These are phyloP conservation scores for Bubalus kerabau DNA, from an alignment of 2,113 vertebrate genomes.

Conservation along the genomic window DNA sequence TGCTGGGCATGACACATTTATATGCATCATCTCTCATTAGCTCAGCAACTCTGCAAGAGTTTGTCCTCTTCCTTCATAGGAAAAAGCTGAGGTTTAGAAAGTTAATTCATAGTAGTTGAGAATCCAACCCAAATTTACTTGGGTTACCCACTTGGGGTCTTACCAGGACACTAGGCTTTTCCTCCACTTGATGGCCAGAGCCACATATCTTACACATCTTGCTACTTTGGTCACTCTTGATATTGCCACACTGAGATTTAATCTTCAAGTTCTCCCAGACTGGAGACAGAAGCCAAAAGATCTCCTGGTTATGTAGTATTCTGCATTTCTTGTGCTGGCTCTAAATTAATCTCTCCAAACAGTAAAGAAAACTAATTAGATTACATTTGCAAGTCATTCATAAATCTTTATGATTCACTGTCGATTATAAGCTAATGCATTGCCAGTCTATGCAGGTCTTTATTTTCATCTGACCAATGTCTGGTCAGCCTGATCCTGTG, in stretches of 20 bases:
- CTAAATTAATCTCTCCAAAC: constrained; percentile 55
- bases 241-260: constrained; percentile 7
- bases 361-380: constrained; percentile 56
- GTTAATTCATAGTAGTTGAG: not conserved
- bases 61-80: not conserved
- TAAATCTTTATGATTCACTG: constrained; percentile 60
- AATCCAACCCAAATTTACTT: not conserved
- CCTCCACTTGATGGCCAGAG: not conserved
- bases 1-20: not conserved
- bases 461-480: constrained; percentile 57
- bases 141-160: not conserved
- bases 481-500: not conserved
- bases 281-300: constrained; percentile 31
- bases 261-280: constrained; percentile 20
- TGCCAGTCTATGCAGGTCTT: constrained; percentile 52
- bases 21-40: not conserved
- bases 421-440: constrained; percentile 71
- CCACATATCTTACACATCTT: not conserved
- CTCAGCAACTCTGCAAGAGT: not conserved
- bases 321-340: constrained; percentile 21
- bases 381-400: constrained; percentile 63
- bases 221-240: not conserved
- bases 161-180: not conserved
- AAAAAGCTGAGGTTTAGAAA: not conserved
- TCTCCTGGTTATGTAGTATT: constrained; percentile 8